phyloP scores from a whole-genome alignment of 2,797 vertebrate species.

The Phoeniculus purpureus region DNA sequence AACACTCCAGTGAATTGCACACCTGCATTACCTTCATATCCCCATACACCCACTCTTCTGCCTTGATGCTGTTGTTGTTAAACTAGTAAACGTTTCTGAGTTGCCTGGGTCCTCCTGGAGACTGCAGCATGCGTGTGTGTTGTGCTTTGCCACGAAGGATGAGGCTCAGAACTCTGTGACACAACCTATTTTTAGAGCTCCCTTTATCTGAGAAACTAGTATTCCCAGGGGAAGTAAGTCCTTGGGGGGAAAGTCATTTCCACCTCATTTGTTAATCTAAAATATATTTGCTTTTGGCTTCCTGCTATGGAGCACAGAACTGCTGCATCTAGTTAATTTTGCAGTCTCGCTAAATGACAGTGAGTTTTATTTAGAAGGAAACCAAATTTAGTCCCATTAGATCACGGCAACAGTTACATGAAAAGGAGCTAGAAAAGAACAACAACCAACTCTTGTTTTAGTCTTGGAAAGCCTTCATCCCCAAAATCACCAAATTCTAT shows the following conservation, averaged over 20 bases:
- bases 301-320: slow-evolving; percentile 28
- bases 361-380: slow-evolving; percentile 62
- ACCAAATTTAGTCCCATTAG: slow-evolving; percentile 69
- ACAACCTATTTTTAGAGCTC: slow-evolving; percentile 44
- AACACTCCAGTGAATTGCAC: not conserved
- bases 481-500: slow-evolving; percentile 5
- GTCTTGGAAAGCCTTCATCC: not conserved
- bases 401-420: slow-evolving; percentile 19
- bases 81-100: not conserved
- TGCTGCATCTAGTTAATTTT: slow-evolving; percentile 71
- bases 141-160: not conserved
- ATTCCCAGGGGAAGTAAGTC: slow-evolving; percentile 53
- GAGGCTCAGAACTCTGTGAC: slow-evolving; percentile 1
- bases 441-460: not conserved
- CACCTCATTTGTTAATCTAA: slow-evolving; percentile 46
- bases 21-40: slow-evolving; percentile 1
- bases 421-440: not conserved
- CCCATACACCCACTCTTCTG: not conserved
- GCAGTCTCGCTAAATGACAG: slow-evolving; percentile 46
- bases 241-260: slow-evolving; percentile 61
- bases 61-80: not conserved
- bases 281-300: slow-evolving; percentile 64
- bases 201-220: not conserved
- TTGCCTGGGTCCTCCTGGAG: not conserved
- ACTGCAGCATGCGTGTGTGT: accelerated